A percentile compares a stretch with the other conserved stretches of the same genome.
Conservation (phyloP, 2,113 vertebrate genomes). For the Fregetta grallaria region DNA sequence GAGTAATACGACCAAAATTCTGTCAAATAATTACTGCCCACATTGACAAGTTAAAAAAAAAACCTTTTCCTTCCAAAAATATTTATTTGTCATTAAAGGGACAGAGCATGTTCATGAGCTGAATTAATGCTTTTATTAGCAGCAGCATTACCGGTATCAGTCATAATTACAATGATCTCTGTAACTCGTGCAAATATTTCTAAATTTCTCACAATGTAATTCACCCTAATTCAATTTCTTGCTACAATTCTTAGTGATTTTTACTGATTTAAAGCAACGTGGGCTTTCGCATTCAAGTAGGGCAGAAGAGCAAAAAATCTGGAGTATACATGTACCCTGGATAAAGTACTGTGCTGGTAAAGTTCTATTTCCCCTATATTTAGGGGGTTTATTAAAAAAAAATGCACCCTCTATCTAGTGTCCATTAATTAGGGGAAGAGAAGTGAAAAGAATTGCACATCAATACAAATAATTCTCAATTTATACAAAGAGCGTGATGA, state of each 20-base stretch:
- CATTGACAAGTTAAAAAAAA: not conserved
- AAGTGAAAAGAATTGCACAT: not conserved
- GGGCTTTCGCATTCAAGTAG: not conserved
- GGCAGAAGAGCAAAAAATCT: not conserved
- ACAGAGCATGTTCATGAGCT: not conserved
- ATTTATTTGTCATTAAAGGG: not conserved
- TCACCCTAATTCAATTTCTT: not conserved
- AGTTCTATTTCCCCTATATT: not conserved
- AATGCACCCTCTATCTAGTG: not conserved
- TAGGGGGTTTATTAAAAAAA: not conserved
- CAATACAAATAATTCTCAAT: not conserved
- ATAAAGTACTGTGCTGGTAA: not conserved
- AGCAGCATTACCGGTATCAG: not conserved
- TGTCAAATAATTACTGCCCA: not conserved
- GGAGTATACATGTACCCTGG: not conserved
- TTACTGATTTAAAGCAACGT: not conserved
- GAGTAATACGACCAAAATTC: not conserved
- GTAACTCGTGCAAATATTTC: not conserved
- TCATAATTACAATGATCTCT: not conserved
- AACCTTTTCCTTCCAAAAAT: not conserved
- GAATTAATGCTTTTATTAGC: not conserved
- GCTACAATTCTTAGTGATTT: not conserved
- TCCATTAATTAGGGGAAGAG: not conserved
- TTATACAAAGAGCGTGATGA: not conserved
- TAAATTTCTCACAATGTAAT: rapidly evolving